A percentile compares a stretch with the other conserved stretches of the same genome.
phyloP scores from a whole-genome alignment of 2,113 vertebrate species.

The Myanophis thanlyinensis region DNA sequence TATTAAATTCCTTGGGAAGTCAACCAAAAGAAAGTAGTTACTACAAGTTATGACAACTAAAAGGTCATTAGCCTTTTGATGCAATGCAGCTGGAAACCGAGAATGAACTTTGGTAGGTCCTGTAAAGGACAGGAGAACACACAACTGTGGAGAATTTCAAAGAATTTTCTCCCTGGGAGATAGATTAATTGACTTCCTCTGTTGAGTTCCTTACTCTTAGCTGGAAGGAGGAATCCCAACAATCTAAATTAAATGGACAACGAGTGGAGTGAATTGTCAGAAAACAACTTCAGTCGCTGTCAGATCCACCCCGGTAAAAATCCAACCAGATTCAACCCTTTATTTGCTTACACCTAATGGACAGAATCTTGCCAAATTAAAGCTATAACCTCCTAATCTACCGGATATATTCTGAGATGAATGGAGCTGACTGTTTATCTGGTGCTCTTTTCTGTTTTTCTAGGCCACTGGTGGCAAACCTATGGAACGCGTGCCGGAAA shows the following conservation, averaged over 20 bases:
- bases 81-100: not conserved
- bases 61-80: not conserved
- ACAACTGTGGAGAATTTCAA: not conserved
- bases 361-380: not conserved
- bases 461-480: no score
- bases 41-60: not conserved
- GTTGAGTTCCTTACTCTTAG: not conserved
- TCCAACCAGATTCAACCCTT: not conserved
- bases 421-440: not conserved
- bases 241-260: not conserved
- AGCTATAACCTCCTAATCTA: not conserved
- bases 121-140: not conserved
- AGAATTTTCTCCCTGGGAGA: not conserved
- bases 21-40: not conserved
- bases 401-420: not conserved
- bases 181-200: not conserved
- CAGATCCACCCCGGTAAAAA: not conserved
- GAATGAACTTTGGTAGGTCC: not conserved
- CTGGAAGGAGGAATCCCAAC: not conserved
- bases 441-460: not conserved
- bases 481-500: no score
- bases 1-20: constrained; percentile 2
- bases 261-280: not conserved
- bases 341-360: not conserved
- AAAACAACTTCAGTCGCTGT: not conserved